These are phyloP conservation scores for Parelbella ahira DNA, from an alignment of 2,888 invertebrate genomes.

Conservation along the genomic window DNA sequence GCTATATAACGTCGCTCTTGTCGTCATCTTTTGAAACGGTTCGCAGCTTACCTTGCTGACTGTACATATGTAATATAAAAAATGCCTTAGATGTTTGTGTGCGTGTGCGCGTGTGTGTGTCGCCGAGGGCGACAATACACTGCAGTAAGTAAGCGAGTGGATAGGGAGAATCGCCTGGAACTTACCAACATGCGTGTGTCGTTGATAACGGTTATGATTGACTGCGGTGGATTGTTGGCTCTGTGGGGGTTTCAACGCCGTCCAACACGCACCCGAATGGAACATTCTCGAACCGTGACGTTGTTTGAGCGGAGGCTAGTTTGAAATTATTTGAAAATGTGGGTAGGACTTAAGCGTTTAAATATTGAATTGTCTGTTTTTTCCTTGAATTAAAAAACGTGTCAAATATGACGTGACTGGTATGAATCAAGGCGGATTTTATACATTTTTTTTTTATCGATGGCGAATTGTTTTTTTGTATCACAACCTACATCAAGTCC, in stretches of 20 bases:
- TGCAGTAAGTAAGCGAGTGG: constrained; percentile 1
- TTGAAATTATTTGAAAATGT: too few relatives aligned
- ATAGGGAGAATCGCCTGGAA: too few relatives aligned
- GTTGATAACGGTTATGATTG: background rate
- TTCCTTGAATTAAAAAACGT: too few relatives aligned
- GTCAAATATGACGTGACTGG: too few relatives aligned
- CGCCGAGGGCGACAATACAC: constrained; percentile 38
- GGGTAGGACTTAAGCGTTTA: too few relatives aligned
- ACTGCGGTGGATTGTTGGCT: constrained; percentile 15
- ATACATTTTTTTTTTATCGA: too few relatives aligned
- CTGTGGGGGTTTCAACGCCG: constrained; percentile 7
- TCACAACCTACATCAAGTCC: too few relatives aligned
- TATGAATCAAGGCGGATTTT: too few relatives aligned
- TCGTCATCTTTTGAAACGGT: background rate
- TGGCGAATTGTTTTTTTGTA: too few relatives aligned
- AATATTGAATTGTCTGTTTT: too few relatives aligned
- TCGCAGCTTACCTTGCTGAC: constrained; percentile 11
- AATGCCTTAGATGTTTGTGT: constrained; percentile 71
- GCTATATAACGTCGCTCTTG: background rate
- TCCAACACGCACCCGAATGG: constrained; percentile 3
- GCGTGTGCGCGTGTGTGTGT: constrained; percentile 40
- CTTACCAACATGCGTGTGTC: constrained; percentile 2
- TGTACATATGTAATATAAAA: constrained; percentile 33
- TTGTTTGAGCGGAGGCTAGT: too few relatives aligned
- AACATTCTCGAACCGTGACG: background rate